Conservation (phyloP, 2,888 invertebrate species). For the Phrixothrix hirtus region DNA sequence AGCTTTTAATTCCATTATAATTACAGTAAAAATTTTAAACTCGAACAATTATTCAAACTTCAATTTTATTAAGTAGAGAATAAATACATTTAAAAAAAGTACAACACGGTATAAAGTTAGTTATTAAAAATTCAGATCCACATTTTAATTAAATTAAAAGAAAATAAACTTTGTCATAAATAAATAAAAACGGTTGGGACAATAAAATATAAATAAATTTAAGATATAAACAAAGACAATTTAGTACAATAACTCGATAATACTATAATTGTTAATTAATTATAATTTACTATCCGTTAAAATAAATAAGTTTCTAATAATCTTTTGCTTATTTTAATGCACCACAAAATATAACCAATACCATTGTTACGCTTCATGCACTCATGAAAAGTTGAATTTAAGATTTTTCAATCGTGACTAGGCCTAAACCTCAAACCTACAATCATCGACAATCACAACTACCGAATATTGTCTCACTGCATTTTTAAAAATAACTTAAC, state of each 20-base stretch:
- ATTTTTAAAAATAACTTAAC: constrained; percentile 6
- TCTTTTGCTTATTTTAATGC: constrained; percentile 7
- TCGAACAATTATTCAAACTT: constrained; percentile 6
- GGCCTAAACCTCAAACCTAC: constrained; percentile 15
- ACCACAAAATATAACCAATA: constrained; percentile 10
- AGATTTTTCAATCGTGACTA: constrained; percentile 18
- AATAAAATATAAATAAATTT: constrained; percentile 7
- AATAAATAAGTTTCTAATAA: constrained; percentile 26
- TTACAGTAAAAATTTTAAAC: neutral
- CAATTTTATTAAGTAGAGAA: constrained; percentile 18
- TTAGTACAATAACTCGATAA: constrained; percentile 22
- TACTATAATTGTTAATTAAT: constrained; percentile 32
- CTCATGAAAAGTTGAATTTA: constrained; percentile 2
- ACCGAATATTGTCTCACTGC: constrained; percentile 23
- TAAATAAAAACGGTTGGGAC: neutral
- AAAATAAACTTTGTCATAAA: constrained; percentile 13
- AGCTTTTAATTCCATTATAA: no score
- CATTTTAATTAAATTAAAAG: constrained; percentile 3
- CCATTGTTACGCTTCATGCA: constrained; percentile 10
- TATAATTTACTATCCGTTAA: constrained; percentile 31
- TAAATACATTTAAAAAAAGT: constrained; percentile 26
- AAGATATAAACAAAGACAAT: constrained; percentile 8
- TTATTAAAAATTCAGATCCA: constrained; percentile 11
- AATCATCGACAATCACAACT: constrained; percentile 22
- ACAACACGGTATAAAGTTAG: constrained; percentile 24